Percentiles rank a stretch among this genome's conserved stretches.
Conservation (phyloP, 1,140 invertebrate genomes). For the Tenebrio molitor region DNA sequence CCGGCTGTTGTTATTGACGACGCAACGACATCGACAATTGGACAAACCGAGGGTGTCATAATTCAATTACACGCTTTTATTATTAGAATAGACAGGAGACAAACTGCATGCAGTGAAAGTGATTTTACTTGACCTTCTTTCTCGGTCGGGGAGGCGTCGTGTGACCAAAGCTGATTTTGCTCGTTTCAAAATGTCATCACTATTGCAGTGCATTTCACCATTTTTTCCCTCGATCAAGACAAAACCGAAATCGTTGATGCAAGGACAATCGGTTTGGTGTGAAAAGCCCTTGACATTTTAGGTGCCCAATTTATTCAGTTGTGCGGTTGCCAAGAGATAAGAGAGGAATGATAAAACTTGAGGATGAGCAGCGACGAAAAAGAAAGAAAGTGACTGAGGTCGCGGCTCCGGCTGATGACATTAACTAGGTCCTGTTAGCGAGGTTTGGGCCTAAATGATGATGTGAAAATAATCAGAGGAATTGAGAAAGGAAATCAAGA, state of each 20-base stretch:
- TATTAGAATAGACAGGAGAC: not conserved
- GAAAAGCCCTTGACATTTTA: constrained; percentile 28
- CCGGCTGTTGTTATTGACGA: not conserved
- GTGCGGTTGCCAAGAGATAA: not conserved
- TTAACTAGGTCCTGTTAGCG: too few species aligned
- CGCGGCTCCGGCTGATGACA: too few species aligned
- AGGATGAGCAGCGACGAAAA: constrained; percentile 3
- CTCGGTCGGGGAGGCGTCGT: not conserved
- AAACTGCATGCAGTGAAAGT: constrained; percentile 20
- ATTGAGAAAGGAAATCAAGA: too few species aligned
- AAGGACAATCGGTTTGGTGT: constrained; percentile 21
- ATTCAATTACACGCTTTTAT: not conserved
- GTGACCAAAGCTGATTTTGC: constrained; percentile 25
- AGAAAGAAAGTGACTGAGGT: too few species aligned
- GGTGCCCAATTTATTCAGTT: not conserved
- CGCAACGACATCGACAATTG: not conserved
- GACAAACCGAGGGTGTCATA: not conserved
- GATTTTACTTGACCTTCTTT: constrained; percentile 25
- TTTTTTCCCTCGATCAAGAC: not conserved
- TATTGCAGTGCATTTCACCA: constrained; percentile 1
- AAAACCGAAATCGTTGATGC: not conserved
- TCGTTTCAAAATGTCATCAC: constrained; percentile 19
- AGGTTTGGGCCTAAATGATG: too few species aligned
- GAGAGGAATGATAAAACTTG: too few species aligned
- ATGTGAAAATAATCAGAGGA: too few species aligned